Conservation (phyloP, 2,797 vertebrate genomes). For the Lagorchestes hirsutus region DNA sequence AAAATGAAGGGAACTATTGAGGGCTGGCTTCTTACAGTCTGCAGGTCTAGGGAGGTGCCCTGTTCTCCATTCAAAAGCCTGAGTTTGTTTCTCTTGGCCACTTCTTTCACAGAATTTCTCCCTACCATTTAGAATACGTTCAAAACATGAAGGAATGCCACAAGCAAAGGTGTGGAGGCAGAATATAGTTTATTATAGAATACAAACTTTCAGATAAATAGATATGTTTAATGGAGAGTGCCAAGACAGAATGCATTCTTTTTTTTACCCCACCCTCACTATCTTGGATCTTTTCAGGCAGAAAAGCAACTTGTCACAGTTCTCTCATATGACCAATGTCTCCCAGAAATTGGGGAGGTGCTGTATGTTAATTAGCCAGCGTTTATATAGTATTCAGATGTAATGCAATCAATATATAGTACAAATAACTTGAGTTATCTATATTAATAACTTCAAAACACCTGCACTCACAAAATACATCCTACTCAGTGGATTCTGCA, state of each 20-base stretch:
- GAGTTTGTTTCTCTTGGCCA: background rate
- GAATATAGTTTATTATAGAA: background rate
- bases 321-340: background rate
- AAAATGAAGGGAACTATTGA: background rate
- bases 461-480: background rate
- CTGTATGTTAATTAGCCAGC: background rate
- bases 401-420: background rate
- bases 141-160: background rate
- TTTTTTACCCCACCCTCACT: background rate
- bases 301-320: constrained; percentile 24
- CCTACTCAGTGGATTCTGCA: background rate
- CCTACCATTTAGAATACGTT: background rate
- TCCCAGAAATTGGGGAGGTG: background rate
- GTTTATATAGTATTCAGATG: constrained; percentile 5
- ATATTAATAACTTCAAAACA: background rate
- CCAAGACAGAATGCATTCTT: background rate
- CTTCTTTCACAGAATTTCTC: background rate
- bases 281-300: background rate
- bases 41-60: background rate
- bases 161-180: background rate
- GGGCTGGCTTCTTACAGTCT: background rate
- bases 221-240: background rate
- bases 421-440: background rate
- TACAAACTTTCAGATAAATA: constrained; percentile 17
- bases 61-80: background rate